These are phyloP conservation scores for Enteromius thamalakanensis DNA, from an alignment of 2,797 vertebrate species.

Conservation along the genomic window DNA sequence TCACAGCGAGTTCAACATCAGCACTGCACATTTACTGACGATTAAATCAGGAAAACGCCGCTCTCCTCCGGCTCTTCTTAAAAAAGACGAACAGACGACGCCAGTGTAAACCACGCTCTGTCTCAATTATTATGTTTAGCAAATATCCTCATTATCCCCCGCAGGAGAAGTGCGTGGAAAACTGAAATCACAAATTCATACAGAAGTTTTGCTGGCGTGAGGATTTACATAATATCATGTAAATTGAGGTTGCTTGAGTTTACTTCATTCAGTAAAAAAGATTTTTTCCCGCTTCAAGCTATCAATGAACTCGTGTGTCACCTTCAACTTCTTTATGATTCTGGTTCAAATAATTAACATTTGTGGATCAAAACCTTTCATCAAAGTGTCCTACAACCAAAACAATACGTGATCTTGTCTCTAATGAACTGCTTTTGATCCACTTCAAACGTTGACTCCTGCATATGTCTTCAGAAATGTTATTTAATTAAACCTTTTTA, in stretches of 20 bases:
- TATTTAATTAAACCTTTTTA: background rate
- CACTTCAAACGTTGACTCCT: too few relatives aligned
- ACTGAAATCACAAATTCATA: slow-evolving; percentile 4
- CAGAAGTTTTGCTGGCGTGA: background rate
- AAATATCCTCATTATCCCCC: slow-evolving; percentile 10
- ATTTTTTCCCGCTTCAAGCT: background rate
- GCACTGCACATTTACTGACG: slow-evolving; percentile 41
- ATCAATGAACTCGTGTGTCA: background rate
- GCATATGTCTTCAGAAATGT: background rate
- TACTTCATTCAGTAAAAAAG: background rate
- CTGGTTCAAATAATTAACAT: background rate
- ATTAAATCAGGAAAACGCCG: slow-evolving; percentile 46
- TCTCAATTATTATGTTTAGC: slow-evolving; percentile 53
- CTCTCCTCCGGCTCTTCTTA: slow-evolving; percentile 33
- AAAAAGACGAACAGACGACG: slow-evolving; percentile 32
- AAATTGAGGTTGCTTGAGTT: slow-evolving; percentile 7
- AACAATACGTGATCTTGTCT: too few relatives aligned
- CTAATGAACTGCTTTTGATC: too few relatives aligned
- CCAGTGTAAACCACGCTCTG: slow-evolving; percentile 46
- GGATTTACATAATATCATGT: slow-evolving; percentile 32
- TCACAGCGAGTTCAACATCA: slow-evolving; percentile 47
- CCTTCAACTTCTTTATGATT: background rate
- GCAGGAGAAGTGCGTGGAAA: slow-evolving; percentile 15
- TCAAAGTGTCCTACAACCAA: too few relatives aligned
- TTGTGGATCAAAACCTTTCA: too few relatives aligned